These are phyloP conservation scores for Romanogobio albipinnatus DNA, from an alignment of 2,113 vertebrate genomes.

Conservation along the genomic window DNA sequence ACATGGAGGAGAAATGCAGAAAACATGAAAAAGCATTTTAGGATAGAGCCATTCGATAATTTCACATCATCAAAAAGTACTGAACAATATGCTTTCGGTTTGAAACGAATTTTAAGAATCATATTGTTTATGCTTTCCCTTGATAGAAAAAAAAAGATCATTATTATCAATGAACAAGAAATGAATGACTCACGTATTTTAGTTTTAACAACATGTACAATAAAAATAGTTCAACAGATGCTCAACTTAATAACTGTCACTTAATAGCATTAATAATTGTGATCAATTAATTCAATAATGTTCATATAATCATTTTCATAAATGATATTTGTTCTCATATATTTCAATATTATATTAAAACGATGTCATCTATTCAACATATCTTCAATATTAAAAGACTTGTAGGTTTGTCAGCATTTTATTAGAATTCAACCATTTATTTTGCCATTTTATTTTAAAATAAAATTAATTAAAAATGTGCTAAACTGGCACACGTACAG, in stretches of 20 bases:
- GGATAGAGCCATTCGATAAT: not conserved
- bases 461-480: no score
- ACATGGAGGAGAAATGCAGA: not conserved
- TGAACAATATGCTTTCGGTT: no score
- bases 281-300: not conserved
- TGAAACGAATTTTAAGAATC: no score
- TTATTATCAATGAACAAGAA: not conserved
- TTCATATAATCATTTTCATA: not conserved
- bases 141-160: not conserved
- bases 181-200: not conserved
- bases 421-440: not conserved
- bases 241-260: not conserved
- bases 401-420: not conserved
- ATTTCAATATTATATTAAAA: not conserved
- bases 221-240: not conserved
- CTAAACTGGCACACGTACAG: not conserved
- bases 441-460: not conserved
- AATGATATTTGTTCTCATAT: not conserved
- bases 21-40: no score
- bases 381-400: not conserved
- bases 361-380: not conserved
- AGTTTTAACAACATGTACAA: not conserved
- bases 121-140: not conserved
- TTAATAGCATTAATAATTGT: not conserved
- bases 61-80: not conserved